A percentile compares a stretch with the other conserved stretches of the same genome.
These are phyloP conservation scores for Malurus melanocephalus DNA, from an alignment of 2,113 vertebrate genomes.

Conservation along the genomic window DNA sequence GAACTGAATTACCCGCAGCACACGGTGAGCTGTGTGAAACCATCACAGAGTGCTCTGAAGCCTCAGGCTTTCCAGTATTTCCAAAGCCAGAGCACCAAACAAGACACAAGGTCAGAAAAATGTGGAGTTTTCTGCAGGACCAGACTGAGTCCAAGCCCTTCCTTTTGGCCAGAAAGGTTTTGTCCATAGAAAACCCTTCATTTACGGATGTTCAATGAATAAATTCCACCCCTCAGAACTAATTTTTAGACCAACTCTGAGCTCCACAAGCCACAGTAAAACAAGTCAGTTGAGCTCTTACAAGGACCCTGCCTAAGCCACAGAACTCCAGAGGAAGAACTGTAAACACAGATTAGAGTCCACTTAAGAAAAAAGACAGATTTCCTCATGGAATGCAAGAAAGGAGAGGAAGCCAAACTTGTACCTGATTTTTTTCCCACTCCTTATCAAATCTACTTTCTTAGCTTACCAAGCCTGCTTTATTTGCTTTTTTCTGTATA, in stretches of 20 bases:
- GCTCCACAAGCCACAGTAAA: neutral
- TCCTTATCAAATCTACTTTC: neutral
- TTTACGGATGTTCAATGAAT: neutral
- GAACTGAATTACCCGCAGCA: neutral
- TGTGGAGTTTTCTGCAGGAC: fast-evolving
- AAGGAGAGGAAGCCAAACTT: neutral
- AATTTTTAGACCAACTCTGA: neutral
- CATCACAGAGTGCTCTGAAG: neutral
- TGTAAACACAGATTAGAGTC: neutral
- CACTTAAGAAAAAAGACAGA: neutral
- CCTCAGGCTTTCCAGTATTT: neutral
- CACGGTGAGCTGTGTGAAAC: neutral
- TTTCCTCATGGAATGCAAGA: neutral
- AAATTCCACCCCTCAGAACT: neutral
- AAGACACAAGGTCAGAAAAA: neutral
- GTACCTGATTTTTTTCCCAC: neutral
- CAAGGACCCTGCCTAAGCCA: neutral
- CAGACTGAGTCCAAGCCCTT: neutral
- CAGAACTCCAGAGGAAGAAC: neutral
- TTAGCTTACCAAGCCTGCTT: neutral
- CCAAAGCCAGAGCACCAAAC: neutral
- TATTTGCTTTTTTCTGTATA: neutral
- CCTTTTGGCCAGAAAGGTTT: neutral
- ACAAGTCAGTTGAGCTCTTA: neutral
- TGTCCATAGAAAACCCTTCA: neutral